Evolutionary conservation across 2,113 vertebrate species (phyloP), one percentile per base, ranked within the genome.

Genomic region (Zosterops borbonicus): DNA sequence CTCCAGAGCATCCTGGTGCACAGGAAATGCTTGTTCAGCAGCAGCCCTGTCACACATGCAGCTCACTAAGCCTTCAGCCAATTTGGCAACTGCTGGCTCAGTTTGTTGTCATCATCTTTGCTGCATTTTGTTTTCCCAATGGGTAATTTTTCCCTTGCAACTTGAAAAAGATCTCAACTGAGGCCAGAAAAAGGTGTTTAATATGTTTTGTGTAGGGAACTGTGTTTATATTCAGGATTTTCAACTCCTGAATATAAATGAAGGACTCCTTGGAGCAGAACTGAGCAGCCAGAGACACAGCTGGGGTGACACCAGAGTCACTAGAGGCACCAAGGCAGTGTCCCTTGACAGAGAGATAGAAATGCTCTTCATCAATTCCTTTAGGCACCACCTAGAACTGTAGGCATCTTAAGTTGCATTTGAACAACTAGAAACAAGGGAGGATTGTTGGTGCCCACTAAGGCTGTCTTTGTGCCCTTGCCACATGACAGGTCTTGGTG

Each of bases 401-500:
- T 27, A 87, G 47, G 14, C 12, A 5, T 37, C 5, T 60, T 41
- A 31, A 79, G 6, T 13, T 79, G 14, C 25, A 53, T 35, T 23
- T 69, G n/a, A 25, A 55, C 44, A 75, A 10, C 17, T 22, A 52
- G 47, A 58, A 75, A 53, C 9, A 47, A 20, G 9, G 17, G 39
- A 92, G n/a, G 31, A 27, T 44, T 59, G 2, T 16, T 44, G 27
- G 14, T 29, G 9, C 25, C 27, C 29, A 12, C 49, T 37, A 24
- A 39, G 37, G 19, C 4, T 63, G 42, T 14, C 35, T 80, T 74
- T 86, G 50, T 92, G 53, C 12, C 11, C 0, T 24, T 84, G 39
- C 33, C 0, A 0, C 56, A 39, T 33, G 25, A 11, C 23, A 55
- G 24, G 17, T 59, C 39, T 71, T 4, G 2, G 11, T 50, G 25